Conservation (phyloP, 2,797 vertebrate genomes). For the Premnoplex brunnescens region DNA sequence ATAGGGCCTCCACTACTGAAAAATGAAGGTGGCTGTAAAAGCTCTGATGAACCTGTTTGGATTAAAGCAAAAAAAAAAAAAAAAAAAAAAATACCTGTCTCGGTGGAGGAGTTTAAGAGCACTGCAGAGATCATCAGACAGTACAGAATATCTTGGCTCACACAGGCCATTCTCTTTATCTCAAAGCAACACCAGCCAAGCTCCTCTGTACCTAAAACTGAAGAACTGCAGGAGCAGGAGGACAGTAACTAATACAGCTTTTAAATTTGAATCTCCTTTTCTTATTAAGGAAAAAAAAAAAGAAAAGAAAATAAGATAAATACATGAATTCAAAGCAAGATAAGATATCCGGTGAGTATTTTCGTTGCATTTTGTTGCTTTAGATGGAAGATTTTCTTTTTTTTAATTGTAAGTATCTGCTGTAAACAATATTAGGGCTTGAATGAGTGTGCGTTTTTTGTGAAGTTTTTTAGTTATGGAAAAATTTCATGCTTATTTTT, state of each 20-base stretch:
- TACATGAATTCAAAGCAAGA: constrained; percentile 7
- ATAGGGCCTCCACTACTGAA: constrained; percentile 14
- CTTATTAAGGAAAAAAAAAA: not conserved
- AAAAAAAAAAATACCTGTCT: constrained; percentile 54
- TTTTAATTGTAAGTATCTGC: not conserved
- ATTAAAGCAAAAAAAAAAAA: constrained; percentile 53
- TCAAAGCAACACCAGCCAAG: constrained; percentile 56
- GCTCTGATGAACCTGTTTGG: constrained; percentile 55
- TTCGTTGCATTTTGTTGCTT: not conserved
- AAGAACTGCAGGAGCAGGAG: constrained; percentile 18
- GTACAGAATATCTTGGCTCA: constrained; percentile 61
- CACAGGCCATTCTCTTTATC: constrained; percentile 53
- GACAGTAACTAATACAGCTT: constrained; percentile 28
- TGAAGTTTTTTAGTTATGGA: not conserved
- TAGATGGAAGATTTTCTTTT: not conserved
- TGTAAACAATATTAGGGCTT: not conserved
- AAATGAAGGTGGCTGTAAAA: constrained; percentile 41
- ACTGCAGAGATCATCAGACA: constrained; percentile 59
- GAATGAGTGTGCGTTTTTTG: not conserved
- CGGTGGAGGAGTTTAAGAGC: constrained; percentile 51
- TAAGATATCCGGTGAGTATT: constrained; percentile 69
- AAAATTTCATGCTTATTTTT: not conserved
- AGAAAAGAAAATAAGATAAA: not conserved
- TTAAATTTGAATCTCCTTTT: constrained; percentile 16
- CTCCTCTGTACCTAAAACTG: constrained; percentile 37